Base-by-base conservation (phyloP, 2,797 vertebrate species). In the Gobio occitaniae region DNA sequence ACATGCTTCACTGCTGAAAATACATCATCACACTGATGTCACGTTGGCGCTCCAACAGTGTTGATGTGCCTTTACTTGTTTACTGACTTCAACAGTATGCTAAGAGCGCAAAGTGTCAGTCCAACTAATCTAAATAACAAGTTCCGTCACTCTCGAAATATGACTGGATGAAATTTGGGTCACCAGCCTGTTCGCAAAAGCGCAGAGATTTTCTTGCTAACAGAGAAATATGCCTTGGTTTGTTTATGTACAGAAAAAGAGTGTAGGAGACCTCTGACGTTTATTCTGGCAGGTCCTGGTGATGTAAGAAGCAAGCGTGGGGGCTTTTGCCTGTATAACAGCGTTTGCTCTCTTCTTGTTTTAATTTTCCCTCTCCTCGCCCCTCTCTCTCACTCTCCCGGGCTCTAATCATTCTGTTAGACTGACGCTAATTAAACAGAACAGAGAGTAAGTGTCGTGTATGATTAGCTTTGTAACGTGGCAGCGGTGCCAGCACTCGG, bases 371-470 rank as follows among this genome's bases (percentile, higher is more conserved):
- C 48, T 61, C 25, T 50, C 50, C 56, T 47, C 81, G 9, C 47
- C 48, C 29, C 29, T 41, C 41, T 78, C 41, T 29, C 47, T 65
- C 59, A 65, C 66, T 82, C 74, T 52, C 50, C 59, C 48, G 41
- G 84, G 15, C 88, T 87, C 82, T 83, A 78, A 89, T 89, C 86
- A 85, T 84, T 86, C 84, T 81, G 81, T 89, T 87, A 90, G 79
- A 86, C 86, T 89, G 89, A 84, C 89, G 89, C 91, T 91, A 93
- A 90, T 93, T 90, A 93, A 90, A 89, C 65, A 86, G 82, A 86
- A 90, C 82, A 92, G 92, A 93, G 92, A 90, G 75, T 92, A 93
- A 89, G 87, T 91, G 93, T 93, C 93, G 88, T 82, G 90, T 93
- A 89, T 92, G 92, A 94, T 95, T 93, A 86, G 82, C 78, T 72